Evolutionary conservation across 2,888 invertebrate genomes (phyloP), one percentile per base, ranked within the genome.

Genomic region (Aproaerema taeniolella): DNA sequence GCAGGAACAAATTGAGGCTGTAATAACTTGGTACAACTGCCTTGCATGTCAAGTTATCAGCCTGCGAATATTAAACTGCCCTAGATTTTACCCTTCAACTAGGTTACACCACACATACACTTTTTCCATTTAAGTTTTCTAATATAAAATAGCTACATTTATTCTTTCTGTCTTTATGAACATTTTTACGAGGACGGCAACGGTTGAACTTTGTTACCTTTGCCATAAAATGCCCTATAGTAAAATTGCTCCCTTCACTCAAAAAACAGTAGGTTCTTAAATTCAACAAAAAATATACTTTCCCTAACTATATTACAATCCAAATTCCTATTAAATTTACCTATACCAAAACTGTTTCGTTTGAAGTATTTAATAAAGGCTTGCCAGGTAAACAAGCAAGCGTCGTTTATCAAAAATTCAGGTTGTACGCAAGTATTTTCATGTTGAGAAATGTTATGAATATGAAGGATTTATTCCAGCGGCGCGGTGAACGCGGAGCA

Each of bases 391-490:
- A 13, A 13, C 30, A 30, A 13, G 13, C 4, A 30, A 5, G 7
- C 13, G 6, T 10, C 13, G 20, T 34, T 25, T 25, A 34, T 10
- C n/a, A 35, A 29, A 29, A 29, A 17, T 29, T 9, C 17, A 17
- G 17, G n/a, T n/a, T n/a, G n/a, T n/a, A n/a, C n/a, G n/a, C n/a
- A n/a, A n/a, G n/a, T n/a, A n/a, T n/a, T n/a, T n/a, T n/a, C n/a
- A 45, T 44, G 36, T 31, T 28, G 39, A 39, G 53, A 40, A 49
- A 53, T 45, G 49, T 47, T 54, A 60, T 61, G 51, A 59, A 58
- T 54, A 60, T 60, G 51, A 59, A 56, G 55, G 53, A 61, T 67
- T 62, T 63, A 61, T 50, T 49, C 44, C 47, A 46, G 42, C 45
- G 46, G 47, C 41, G 40, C 49, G 39, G 42, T 50, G 46, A 48